These are phyloP conservation scores for Synchiropus splendidus DNA, from an alignment of 2,113 vertebrate genomes.

Conservation along the genomic window DNA sequence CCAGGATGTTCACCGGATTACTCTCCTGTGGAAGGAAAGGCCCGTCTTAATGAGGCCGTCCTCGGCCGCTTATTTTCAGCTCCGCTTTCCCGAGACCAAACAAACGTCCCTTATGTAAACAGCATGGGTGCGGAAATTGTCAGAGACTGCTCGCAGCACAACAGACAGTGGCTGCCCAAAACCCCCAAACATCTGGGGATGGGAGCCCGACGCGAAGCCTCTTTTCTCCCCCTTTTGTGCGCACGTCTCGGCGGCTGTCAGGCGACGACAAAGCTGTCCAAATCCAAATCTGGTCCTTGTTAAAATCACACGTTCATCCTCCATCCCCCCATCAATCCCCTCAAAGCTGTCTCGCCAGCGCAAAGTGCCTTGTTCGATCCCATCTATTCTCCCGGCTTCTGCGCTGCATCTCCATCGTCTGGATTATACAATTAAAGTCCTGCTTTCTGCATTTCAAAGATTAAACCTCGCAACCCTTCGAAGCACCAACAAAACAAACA, in stretches of 20 bases:
- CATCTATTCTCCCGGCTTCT: slow-evolving; percentile 27
- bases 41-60: too few relatives aligned
- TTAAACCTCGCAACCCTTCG: slow-evolving; percentile 15
- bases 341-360: slow-evolving; percentile 38
- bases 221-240: slow-evolving; percentile 27
- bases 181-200: slow-evolving; percentile 15
- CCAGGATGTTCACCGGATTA: too few relatives aligned
- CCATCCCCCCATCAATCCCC: slow-evolving; percentile 24
- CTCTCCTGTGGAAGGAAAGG: too few relatives aligned
- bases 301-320: slow-evolving; percentile 37
- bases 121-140: too few relatives aligned
- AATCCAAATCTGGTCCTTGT: slow-evolving; percentile 52
- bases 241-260: slow-evolving; percentile 21
- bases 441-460: slow-evolving; percentile 42
- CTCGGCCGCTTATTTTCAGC: too few relatives aligned
- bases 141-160: too few relatives aligned
- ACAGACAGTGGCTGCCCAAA: too few relatives aligned
- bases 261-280: slow-evolving; percentile 31
- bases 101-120: too few relatives aligned
- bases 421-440: slow-evolving; percentile 43
- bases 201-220: slow-evolving; percentile 26
- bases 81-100: too few relatives aligned
- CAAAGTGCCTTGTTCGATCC: slow-evolving; percentile 50
- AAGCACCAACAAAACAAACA: too few relatives aligned
- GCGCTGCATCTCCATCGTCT: slow-evolving; percentile 23